phyloP scores from a whole-genome alignment of 2,888 invertebrate genomes.

The Pachycephus smyrnensis region DNA sequence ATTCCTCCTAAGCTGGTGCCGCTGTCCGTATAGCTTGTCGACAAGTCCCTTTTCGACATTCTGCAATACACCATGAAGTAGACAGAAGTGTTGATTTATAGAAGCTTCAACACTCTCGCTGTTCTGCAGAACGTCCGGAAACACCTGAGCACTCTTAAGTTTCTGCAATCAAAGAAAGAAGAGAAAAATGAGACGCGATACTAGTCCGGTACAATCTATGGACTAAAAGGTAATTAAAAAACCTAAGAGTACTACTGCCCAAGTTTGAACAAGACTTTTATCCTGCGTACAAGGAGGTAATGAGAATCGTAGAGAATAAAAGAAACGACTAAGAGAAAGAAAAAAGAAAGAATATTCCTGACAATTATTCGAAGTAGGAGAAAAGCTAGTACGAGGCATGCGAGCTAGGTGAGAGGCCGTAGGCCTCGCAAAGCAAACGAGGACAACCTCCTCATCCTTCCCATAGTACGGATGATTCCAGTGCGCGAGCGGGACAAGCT shows the following conservation, averaged over 20 bases:
- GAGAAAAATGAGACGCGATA: background rate
- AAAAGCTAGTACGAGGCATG: background rate
- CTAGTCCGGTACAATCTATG: background rate
- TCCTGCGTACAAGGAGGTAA: background rate
- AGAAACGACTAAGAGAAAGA: background rate
- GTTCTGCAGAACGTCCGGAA: conserved; percentile 22
- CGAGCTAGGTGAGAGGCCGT: conserved; percentile 39
- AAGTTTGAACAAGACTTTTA: background rate
- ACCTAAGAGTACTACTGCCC: background rate
- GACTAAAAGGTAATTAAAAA: background rate
- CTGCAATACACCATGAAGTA: conserved; percentile 70
- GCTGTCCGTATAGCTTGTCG: conserved; percentile 52
- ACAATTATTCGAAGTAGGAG: background rate
- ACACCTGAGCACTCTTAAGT: conserved; percentile 25
- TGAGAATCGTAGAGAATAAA: background rate
- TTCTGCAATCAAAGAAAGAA: conserved; percentile 41
- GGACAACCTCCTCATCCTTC: conserved; percentile 23
- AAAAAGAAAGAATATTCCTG: background rate
- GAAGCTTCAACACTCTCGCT: conserved; percentile 52
- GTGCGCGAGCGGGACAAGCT: conserved; percentile 8
- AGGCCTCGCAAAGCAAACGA: conserved; percentile 39
- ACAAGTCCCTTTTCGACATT: conserved; percentile 69
- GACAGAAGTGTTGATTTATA: conserved; percentile 70
- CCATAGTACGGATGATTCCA: background rate
- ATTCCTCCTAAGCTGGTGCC: conserved; percentile 17